Evolutionary conservation across 2,797 vertebrate species (phyloP), one percentile per base, ranked within the genome.

Genomic region (Hephaestus fuliginosus): DNA sequence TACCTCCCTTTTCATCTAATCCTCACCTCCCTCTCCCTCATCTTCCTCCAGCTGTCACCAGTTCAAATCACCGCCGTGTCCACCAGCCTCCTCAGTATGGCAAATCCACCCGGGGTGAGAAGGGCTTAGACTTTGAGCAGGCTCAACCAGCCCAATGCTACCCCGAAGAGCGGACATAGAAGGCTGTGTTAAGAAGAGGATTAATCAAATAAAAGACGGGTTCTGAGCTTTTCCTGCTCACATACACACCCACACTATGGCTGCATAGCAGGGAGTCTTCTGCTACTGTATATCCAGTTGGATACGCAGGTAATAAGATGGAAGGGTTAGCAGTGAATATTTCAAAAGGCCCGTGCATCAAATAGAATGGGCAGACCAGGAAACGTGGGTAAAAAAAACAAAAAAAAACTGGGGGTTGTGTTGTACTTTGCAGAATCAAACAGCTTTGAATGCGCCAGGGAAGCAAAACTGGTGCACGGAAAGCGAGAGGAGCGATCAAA

Each of bases 261-360:
- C 57, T 57, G 58, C 81, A 74, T 52, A 61, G 78, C 74, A 64
- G 46, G 66, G 30, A 87, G 79, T 58, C 70, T 58, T 36, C 28
- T 79, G 48, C 61, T 56, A 49, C 62, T 58, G 72, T 67, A 73
- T 60, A 86, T 81, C 78, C 78, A 72, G 62, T 61, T 66, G 70
- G 83, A 88, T 86, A 81, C 13, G 65, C 86, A 93, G 89, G 84
- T 93, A 91, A 91, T 88, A 90, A 85, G 90, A 89, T 48, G 64
- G 81, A 88, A 78, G 62, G 82, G 84, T 86, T 74, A 53, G 73
- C 55, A n/a, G 53, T 90, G 80, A 91, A 92, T 92, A 88, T 93
- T 94, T 93, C 78, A 93, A 88, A 86, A 85, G 78, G 77, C 41
- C 48, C 68, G 52, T 53, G 79, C 81, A 89, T 91, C 85, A 90